Conservation (phyloP, 64 coral and sea anemone genomes). For the Exaiptasia diaphana region DNA sequence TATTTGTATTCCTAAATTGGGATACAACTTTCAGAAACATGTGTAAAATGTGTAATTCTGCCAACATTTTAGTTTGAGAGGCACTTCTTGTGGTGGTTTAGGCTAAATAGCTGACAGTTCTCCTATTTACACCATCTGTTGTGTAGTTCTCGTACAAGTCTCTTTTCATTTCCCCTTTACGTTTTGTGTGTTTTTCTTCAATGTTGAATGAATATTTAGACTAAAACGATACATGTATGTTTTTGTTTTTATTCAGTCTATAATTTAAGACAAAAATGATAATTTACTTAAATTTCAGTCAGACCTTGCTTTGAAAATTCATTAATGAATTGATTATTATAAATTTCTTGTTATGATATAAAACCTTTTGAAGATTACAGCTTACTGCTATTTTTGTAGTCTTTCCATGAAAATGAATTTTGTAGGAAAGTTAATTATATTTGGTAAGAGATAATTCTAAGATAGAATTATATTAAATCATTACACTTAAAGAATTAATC, state of each 20-base stretch:
- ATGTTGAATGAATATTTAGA: background rate
- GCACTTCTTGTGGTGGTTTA: background rate
- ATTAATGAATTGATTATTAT: too few relatives aligned
- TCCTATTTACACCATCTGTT: background rate
- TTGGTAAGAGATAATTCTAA: too few relatives aligned
- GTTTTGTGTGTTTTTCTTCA: conserved; percentile 9
- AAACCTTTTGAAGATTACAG: too few relatives aligned
- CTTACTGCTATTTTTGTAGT: too few relatives aligned
- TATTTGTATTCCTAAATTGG: background rate
- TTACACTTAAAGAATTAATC: too few relatives aligned
- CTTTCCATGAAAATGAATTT: background rate
- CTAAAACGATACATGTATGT: background rate
- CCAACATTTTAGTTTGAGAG: background rate
- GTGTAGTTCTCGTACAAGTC: background rate
- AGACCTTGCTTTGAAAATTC: too few relatives aligned
- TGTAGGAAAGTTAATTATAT: conserved; percentile 1
- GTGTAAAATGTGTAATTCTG: background rate
- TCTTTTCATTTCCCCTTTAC: background rate
- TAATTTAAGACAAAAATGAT: too few relatives aligned
- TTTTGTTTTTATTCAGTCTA: background rate
- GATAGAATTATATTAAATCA: too few relatives aligned
- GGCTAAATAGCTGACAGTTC: conserved; percentile 15
- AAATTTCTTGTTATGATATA: too few relatives aligned
- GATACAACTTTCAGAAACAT: background rate
- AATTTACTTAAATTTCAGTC: too few relatives aligned